phyloP scores from a whole-genome alignment of 2,113 vertebrate species.

The Centropristis striata region DNA sequence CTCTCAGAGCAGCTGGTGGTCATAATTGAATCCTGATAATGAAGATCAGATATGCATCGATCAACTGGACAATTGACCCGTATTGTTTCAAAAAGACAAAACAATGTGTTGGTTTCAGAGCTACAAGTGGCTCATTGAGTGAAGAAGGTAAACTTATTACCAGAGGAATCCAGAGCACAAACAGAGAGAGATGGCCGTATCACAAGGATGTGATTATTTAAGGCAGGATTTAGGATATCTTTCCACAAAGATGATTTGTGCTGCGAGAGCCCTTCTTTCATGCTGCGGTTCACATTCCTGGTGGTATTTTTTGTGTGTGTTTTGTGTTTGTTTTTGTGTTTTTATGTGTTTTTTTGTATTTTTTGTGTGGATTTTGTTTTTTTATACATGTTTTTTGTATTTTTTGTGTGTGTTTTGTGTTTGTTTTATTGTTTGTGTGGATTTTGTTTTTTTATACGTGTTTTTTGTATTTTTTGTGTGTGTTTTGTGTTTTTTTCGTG shows the following conservation, averaged over 20 bases:
- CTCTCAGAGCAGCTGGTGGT: neutral
- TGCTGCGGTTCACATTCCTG: conserved; percentile 3
- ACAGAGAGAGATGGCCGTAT: neutral
- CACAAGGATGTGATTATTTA: neutral
- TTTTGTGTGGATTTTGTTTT: no score
- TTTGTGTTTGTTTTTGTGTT: no score
- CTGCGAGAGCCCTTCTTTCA: conserved; percentile 8
- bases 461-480: no score
- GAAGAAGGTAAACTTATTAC: neutral
- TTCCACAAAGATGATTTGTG: neutral
- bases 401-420: no score
- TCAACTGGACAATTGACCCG: neutral
- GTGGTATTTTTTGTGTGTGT: no score
- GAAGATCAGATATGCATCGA: neutral
- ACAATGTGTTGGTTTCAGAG: neutral
- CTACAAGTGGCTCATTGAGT: neutral
- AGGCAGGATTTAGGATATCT: neutral
- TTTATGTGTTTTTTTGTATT: no score
- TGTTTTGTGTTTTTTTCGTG: no score
- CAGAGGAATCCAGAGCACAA: neutral
- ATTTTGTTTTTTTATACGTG: no score
- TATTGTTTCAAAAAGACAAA: conserved; percentile 5
- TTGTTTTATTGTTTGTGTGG: no score
- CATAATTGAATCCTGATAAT: neutral
- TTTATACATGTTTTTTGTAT: no score